phyloP scores from a whole-genome alignment of 2,888 invertebrate species.

The Smittia aterrima region DNA sequence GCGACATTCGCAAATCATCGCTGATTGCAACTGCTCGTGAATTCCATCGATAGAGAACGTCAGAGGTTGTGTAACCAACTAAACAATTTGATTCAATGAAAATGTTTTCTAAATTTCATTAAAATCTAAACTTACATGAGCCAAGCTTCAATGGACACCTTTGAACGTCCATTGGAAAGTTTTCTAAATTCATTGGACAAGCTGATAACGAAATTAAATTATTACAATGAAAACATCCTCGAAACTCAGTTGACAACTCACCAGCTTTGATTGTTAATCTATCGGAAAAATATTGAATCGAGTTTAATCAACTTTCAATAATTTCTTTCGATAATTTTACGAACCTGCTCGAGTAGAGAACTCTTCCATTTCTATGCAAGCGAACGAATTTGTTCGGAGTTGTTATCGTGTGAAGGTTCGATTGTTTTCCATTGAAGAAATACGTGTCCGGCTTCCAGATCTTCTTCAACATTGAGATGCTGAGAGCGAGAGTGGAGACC shows the following conservation, averaged over 20 bases:
- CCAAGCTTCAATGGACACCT: constrained; percentile 75
- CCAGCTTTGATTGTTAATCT: constrained; percentile 76
- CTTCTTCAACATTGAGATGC: constrained; percentile 73
- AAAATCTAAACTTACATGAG: constrained; percentile 66
- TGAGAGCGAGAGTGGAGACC: constrained; percentile 66
- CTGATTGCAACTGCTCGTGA: constrained; percentile 68
- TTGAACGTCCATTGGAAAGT: constrained; percentile 84
- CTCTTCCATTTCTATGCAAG: constrained; percentile 69
- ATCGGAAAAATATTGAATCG: constrained; percentile 46
- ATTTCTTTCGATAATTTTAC: constrained; percentile 43
- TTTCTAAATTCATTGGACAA: constrained; percentile 80
- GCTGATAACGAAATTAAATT: too few relatives aligned
- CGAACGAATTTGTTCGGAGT: constrained; percentile 74
- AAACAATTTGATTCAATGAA: constrained; percentile 46
- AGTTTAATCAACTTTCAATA: constrained; percentile 44
- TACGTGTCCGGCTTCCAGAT: constrained; percentile 88
- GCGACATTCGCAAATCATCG: constrained; percentile 78
- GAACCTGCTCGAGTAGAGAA: constrained; percentile 72
- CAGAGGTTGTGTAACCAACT: constrained; percentile 73
- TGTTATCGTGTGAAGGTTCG: constrained; percentile 79
- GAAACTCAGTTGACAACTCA: constrained; percentile 46
- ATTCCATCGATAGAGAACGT: constrained; percentile 75
- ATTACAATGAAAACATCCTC: background rate
- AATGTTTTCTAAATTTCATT: background rate
- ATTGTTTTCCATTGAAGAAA: constrained; percentile 76